phyloP scores from a whole-genome alignment of 2,888 invertebrate species.

The Sphaerophoria rueppellii region DNA sequence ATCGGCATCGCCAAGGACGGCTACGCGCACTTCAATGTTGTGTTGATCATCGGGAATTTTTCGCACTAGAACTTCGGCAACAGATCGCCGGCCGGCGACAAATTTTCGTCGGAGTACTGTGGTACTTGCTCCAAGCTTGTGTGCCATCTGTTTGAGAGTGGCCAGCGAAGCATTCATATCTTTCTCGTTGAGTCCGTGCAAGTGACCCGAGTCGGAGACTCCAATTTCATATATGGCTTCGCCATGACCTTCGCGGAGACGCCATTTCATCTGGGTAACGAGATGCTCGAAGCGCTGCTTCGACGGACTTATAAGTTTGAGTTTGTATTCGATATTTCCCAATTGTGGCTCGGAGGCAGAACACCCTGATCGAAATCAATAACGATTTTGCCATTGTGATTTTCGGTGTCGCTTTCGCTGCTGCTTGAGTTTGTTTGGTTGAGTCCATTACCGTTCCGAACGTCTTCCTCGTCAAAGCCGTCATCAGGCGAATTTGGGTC shows the following conservation, averaged over 20 bases:
- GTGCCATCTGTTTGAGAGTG: constrained; percentile 94
- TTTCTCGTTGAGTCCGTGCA: constrained; percentile 91
- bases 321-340: constrained; percentile 98
- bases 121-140: constrained; percentile 91
- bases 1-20: constrained; percentile 97
- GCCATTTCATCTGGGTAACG: constrained; percentile 99
- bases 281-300: constrained; percentile 96
- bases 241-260: constrained; percentile 96
- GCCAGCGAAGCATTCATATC: constrained; percentile 94
- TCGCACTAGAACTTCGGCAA: constrained; percentile 94
- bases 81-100: constrained; percentile 84
- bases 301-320: constrained; percentile 96
- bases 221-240: constrained; percentile 99
- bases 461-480: constrained; percentile 78
- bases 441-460: constrained; percentile 63
- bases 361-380: constrained; percentile 85
- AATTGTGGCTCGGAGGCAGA: constrained; percentile 95
- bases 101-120: constrained; percentile 88
- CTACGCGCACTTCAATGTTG: constrained; percentile 94
- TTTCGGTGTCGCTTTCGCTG: constrained; percentile 76
- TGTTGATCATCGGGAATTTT: constrained; percentile 94
- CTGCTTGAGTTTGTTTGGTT: constrained; percentile 75
- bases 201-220: constrained; percentile 93
- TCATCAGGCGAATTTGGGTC: constrained; percentile 85
- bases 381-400: constrained; percentile 78